These are phyloP conservation scores for Coptodon bakossiorum DNA, from an alignment of 2,113 vertebrate genomes.

Conservation along the genomic window DNA sequence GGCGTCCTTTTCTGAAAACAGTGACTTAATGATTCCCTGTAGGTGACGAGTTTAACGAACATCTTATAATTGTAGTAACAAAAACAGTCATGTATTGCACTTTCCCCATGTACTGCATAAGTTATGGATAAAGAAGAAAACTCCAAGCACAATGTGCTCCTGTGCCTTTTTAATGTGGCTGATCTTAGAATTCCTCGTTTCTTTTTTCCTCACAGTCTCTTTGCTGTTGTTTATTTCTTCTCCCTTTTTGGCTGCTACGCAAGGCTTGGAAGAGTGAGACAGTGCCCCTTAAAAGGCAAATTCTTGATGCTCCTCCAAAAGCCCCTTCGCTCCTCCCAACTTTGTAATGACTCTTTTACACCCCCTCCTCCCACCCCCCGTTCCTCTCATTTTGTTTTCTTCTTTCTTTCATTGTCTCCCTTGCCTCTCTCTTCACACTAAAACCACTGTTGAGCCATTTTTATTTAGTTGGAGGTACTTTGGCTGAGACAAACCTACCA, in stretches of 20 bases:
- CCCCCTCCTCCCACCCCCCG: background rate
- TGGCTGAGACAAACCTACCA: constrained; percentile 25
- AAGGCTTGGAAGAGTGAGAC: constrained; percentile 43
- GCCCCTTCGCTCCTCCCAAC: background rate
- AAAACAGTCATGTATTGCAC: background rate
- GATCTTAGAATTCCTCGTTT: background rate
- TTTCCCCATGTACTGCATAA: background rate
- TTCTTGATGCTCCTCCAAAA: constrained; percentile 66
- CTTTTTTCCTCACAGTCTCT: background rate
- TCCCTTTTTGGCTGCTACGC: constrained; percentile 15
- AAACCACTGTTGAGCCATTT: background rate
- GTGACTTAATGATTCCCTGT: background rate
- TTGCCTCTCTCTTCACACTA: background rate
- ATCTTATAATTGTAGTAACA: background rate
- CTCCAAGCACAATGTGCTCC: background rate
- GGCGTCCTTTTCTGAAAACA: background rate
- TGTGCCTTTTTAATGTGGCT: background rate
- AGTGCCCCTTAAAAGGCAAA: constrained; percentile 74
- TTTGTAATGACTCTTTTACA: constrained; percentile 15
- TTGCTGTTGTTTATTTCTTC: constrained; percentile 47
- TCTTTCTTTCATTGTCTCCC: background rate
- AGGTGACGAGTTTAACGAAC: background rate
- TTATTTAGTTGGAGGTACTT: background rate
- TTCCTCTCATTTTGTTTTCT: constrained; percentile 3
- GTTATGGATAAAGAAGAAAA: background rate